Conservation (phyloP, 2,888 invertebrate genomes). For the Melieria omissa region DNA sequence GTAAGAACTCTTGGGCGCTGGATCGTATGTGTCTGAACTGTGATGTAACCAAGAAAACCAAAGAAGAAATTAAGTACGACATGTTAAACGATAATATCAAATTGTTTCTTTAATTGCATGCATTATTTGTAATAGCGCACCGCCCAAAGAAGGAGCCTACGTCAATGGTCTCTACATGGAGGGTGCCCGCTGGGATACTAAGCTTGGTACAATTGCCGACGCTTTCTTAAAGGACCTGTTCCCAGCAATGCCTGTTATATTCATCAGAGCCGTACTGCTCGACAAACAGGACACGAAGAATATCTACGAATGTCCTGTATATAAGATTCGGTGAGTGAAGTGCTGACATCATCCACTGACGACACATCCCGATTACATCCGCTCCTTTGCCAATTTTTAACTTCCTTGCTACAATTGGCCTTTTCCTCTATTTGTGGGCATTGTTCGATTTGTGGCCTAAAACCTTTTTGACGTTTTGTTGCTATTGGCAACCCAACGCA, state of each 20-base stretch:
- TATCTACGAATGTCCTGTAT: conserved; percentile 92
- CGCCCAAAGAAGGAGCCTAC: conserved; percentile 92
- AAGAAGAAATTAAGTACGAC: conserved; percentile 82
- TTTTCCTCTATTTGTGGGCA: background rate
- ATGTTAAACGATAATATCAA: background rate
- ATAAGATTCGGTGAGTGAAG: conserved; percentile 78
- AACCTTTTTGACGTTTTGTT: background rate
- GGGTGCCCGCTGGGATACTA: conserved; percentile 92
- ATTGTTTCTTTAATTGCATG: no score
- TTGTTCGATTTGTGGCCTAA: background rate
- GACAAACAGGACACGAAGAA: conserved; percentile 90
- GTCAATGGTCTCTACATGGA: conserved; percentile 92
- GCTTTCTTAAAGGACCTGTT: conserved; percentile 90
- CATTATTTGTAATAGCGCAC: conserved; percentile 68
- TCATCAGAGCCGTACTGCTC: conserved; percentile 84
- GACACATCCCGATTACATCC: background rate
- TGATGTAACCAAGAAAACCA: conserved; percentile 90
- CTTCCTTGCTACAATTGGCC: background rate
- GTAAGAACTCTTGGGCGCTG: conserved; percentile 95
- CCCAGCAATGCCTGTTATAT: conserved; percentile 90
- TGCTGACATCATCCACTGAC: no score
- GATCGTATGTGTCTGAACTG: conserved; percentile 96
- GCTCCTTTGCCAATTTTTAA: background rate
- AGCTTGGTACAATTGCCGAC: conserved; percentile 81
- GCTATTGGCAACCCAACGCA: background rate